phyloP scores from a whole-genome alignment of 2,113 vertebrate species.

The Atrichornis clamosus region DNA sequence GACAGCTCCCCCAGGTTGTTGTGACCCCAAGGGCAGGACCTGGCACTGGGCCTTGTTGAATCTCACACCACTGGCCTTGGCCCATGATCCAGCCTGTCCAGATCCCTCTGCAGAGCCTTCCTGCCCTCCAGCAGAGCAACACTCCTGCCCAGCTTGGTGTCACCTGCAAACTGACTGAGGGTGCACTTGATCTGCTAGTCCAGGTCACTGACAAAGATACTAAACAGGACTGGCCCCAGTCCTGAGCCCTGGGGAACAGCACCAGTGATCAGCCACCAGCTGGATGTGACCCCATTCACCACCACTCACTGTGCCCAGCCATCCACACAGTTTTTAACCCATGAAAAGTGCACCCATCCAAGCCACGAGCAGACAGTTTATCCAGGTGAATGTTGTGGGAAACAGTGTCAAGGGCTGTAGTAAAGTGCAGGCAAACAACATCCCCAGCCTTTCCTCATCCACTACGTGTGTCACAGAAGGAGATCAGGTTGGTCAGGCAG shows the following conservation, averaged over 20 bases:
- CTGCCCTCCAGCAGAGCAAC: background rate
- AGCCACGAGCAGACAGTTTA: fast-evolving
- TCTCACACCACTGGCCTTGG: fast-evolving
- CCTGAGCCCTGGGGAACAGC: background rate
- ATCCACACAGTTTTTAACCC: background rate
- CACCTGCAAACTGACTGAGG: background rate
- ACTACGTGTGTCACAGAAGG: background rate
- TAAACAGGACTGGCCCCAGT: fast-evolving
- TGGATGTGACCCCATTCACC: background rate
- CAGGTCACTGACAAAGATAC: background rate
- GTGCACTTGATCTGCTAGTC: fast-evolving
- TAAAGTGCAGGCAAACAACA: background rate
- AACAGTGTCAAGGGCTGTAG: background rate
- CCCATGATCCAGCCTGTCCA: background rate
- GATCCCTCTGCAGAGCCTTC: background rate
- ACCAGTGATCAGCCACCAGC: fast-evolving
- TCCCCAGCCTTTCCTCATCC: background rate
- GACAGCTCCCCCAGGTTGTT: too few relatives aligned
- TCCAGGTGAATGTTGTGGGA: background rate
- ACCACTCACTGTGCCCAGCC: fast-evolving
- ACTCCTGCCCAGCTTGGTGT: background rate
- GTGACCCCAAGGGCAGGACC: background rate
- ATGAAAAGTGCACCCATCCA: fast-evolving
- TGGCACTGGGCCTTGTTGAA: fast-evolving
- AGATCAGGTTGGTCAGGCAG: background rate